Percentiles rank a stretch among this genome's conserved stretches.
phyloP scores from a whole-genome alignment of 2,797 vertebrate species.

The Hirundo rustica region DNA sequence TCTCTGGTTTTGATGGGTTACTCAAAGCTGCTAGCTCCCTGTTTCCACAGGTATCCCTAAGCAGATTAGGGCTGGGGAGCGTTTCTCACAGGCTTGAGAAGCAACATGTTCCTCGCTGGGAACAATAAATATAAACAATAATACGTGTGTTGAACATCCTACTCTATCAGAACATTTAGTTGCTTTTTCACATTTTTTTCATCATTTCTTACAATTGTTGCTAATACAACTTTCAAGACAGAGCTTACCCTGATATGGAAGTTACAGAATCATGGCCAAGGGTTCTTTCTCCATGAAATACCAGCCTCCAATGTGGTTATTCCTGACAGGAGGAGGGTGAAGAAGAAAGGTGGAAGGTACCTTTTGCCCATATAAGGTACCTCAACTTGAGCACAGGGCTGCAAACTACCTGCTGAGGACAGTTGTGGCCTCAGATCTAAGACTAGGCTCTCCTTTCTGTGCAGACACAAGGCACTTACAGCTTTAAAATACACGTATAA shows the following conservation, averaged over 20 bases:
- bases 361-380: not conserved
- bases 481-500: conserved; percentile 66
- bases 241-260: not conserved
- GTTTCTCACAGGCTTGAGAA: not conserved
- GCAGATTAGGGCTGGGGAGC: not conserved
- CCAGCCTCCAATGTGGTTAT: not conserved
- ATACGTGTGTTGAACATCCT: conserved; percentile 36
- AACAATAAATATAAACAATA: conserved; percentile 35
- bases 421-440: not conserved
- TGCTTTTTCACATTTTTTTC: not conserved
- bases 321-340: not conserved
- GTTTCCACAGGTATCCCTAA: not conserved
- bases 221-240: not conserved
- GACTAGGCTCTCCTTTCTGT: not conserved
- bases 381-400: not conserved
- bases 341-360: not conserved
- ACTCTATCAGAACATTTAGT: conserved; percentile 28
- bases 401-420: not conserved
- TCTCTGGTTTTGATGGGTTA: not conserved
- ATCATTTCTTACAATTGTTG: not conserved
- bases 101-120: not conserved
- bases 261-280: not conserved
- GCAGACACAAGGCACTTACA: conserved; percentile 22
- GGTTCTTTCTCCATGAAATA: not conserved
- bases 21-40: not conserved